Conservation (phyloP, 1,140 invertebrate genomes). For the Aethina tumida region DNA sequence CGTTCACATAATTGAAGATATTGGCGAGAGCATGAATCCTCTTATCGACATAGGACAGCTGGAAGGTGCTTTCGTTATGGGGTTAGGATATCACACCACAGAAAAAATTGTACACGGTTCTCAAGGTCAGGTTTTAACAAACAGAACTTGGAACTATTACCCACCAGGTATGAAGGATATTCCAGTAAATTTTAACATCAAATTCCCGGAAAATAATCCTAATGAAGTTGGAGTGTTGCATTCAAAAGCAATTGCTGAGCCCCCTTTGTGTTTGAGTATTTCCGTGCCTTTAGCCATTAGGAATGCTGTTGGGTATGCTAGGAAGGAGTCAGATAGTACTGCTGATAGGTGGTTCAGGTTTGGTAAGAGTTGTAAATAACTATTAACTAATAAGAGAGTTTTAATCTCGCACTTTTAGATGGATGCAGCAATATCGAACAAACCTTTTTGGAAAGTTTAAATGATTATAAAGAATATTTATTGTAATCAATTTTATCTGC, state of each 20-base stretch:
- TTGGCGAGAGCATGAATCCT: constrained; percentile 65
- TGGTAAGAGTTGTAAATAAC: no score
- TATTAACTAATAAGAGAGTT: background rate
- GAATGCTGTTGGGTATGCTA: constrained; percentile 56
- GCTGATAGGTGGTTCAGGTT: constrained; percentile 34
- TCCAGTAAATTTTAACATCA: constrained; percentile 71
- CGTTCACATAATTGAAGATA: constrained; percentile 68
- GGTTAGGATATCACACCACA: constrained; percentile 64
- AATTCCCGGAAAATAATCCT: constrained; percentile 55
- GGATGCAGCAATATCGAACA: constrained; percentile 26
- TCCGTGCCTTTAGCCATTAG: constrained; percentile 60
- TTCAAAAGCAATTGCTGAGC: constrained; percentile 77
- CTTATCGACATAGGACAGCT: constrained; percentile 75
- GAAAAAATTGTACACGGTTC: constrained; percentile 63
- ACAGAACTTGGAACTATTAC: constrained; percentile 79
- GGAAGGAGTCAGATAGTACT: constrained; percentile 43
- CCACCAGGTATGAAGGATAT: constrained; percentile 75
- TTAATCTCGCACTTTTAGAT: constrained; percentile 19
- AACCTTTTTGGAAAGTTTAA: constrained; percentile 22
- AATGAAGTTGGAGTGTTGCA: constrained; percentile 63
- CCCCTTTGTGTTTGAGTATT: constrained; percentile 59
- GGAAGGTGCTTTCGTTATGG: constrained; percentile 84
- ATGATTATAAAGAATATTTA: constrained; percentile 24
- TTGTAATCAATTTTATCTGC: constrained; percentile 18
- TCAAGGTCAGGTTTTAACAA: constrained; percentile 59